Percentiles rank a stretch among this genome's conserved stretches.
Conservation (phyloP, 1,140 invertebrate species). For the Diorhabda sublineata region DNA sequence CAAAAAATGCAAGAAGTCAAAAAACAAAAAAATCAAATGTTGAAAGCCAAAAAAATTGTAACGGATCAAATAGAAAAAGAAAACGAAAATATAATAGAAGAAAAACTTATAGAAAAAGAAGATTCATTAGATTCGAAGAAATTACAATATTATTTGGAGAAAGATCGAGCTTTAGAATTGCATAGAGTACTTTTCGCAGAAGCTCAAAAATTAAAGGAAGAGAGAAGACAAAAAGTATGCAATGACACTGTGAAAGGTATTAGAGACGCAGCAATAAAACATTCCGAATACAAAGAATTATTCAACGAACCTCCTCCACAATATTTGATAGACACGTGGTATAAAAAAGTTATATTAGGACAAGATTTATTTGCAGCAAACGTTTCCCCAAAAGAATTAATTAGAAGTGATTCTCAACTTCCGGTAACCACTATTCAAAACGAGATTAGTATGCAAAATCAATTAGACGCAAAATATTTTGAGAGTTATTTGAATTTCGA, state of each 20-base stretch:
- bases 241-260: constrained; percentile 51
- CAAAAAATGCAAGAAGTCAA: constrained; percentile 57
- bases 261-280: constrained; percentile 51
- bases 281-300: constrained; percentile 49
- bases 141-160: constrained; percentile 52
- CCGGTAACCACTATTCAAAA: constrained; percentile 22
- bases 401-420: constrained; percentile 8
- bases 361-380: constrained; percentile 52
- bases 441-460: constrained; percentile 38
- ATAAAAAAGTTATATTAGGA: constrained; percentile 50
- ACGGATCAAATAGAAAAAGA: constrained; percentile 49
- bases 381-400: constrained; percentile 25
- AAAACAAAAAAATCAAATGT: constrained; percentile 51
- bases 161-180: constrained; percentile 49
- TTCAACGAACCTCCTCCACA: constrained; percentile 39
- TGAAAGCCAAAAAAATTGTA: constrained; percentile 50
- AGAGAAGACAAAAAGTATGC: constrained; percentile 50
- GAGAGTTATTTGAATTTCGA: constrained; percentile 42
- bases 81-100: constrained; percentile 48
- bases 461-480: constrained; percentile 43
- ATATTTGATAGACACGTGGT: constrained; percentile 52
- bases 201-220: constrained; percentile 47
- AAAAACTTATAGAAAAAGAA: constrained; percentile 48
- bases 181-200: constrained; percentile 50
- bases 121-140: constrained; percentile 47